Evolutionary conservation across 2,797 vertebrate species (phyloP).

Genomic region (Molossus molossus): DNA sequence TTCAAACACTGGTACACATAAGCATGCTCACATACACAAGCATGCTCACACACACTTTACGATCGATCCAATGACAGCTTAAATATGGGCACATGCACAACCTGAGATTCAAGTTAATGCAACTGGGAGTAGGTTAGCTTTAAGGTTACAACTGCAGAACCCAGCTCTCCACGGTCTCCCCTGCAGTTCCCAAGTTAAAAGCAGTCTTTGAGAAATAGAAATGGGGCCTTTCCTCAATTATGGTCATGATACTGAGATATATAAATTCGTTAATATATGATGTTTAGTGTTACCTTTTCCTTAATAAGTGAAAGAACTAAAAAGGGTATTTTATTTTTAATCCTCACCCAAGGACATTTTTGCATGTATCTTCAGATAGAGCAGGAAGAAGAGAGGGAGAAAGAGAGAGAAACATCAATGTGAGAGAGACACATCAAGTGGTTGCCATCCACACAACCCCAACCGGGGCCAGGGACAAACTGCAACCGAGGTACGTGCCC

Average conservation of each 20-base stretch:
- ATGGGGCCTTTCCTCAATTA: not conserved
- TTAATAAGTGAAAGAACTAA: conserved; percentile 46
- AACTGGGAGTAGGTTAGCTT: not conserved
- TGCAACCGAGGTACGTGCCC: too few species aligned
- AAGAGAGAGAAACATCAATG: too few species aligned
- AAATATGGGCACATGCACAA: not conserved
- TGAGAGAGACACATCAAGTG: too few species aligned
- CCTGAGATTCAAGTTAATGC: not conserved
- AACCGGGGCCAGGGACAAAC: too few species aligned
- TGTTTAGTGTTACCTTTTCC: conserved; percentile 37
- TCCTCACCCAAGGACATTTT: too few species aligned
- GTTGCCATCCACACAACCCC: too few species aligned
- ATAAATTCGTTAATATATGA: conserved; percentile 28
- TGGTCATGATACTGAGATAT: not conserved
- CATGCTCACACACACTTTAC: not conserved
- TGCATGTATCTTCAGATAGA: too few species aligned
- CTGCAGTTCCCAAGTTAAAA: not conserved
- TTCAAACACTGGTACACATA: not conserved
- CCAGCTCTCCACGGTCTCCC: not conserved
- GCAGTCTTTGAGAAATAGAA: not conserved
- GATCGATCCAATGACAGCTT: not conserved
- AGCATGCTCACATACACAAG: not conserved
- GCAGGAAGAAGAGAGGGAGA: too few species aligned
- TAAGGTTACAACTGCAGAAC: not conserved
- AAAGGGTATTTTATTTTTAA: not conserved